phyloP scores from a whole-genome alignment of 2,888 invertebrate genomes.

The Eurois occulta region DNA sequence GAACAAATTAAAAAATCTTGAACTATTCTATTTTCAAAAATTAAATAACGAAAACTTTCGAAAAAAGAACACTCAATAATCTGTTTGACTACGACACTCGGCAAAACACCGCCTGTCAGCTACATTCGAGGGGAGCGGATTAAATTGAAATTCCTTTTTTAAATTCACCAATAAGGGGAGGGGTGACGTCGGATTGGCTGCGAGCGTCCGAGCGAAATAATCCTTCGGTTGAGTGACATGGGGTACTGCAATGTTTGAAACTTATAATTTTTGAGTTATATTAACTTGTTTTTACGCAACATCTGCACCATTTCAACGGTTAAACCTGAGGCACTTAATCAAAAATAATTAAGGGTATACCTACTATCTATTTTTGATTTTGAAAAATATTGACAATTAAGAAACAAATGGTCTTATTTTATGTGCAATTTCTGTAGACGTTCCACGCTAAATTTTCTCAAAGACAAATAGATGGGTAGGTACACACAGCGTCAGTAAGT shows the following conservation, averaged over 20 bases:
- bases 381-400: neutral
- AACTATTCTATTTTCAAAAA: conserved; percentile 27
- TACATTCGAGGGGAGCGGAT: conserved; percentile 85
- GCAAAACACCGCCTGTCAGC: conserved; percentile 78
- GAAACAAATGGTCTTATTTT: neutral
- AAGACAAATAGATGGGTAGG: too few relatives aligned
- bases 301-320: neutral
- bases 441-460: neutral
- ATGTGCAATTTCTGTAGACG: neutral
- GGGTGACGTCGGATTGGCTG: conserved; percentile 87
- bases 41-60: conserved; percentile 52
- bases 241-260: conserved; percentile 70
- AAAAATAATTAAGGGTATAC: neutral
- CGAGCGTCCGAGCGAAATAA: conserved; percentile 85
- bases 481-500: too few relatives aligned
- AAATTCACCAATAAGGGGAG: conserved; percentile 89
- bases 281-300: conserved; percentile 8
- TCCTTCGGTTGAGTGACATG: conserved; percentile 83
- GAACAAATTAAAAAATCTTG: neutral
- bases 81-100: conserved; percentile 66
- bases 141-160: conserved; percentile 89
- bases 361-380: neutral
- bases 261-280: conserved; percentile 50
- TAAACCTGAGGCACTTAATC: neutral
- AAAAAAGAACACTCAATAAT: conserved; percentile 72